These are phyloP conservation scores for Atractosteus spatula DNA, from an alignment of 2,113 vertebrate genomes.

Conservation along the genomic window DNA sequence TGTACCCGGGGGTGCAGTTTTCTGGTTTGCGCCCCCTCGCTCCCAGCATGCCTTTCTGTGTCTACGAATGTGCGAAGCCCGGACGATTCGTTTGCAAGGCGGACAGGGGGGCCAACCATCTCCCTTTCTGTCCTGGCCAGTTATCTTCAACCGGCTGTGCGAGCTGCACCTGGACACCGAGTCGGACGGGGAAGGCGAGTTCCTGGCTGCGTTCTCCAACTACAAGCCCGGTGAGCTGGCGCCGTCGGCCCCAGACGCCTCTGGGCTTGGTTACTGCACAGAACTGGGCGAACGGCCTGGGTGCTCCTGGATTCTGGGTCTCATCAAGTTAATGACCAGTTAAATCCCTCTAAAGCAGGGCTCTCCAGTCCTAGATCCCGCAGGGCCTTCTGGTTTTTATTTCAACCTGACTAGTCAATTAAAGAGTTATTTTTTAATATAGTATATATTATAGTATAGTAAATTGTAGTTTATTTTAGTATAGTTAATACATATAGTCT, in stretches of 20 bases:
- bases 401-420: too few species aligned
- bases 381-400: neutral
- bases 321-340: too few species aligned
- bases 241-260: too few species aligned
- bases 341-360: too few species aligned
- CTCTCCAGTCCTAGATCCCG: neutral
- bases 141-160: conserved; percentile 67
- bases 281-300: too few species aligned
- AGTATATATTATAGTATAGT: neutral
- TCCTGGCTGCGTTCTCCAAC: conserved; percentile 57
- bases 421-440: too few species aligned
- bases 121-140: conserved; percentile 40
- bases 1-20: neutral
- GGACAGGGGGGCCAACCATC: neutral
- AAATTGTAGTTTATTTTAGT: neutral
- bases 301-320: too few species aligned
- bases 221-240: conserved; percentile 65
- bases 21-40: neutral
- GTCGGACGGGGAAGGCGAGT: conserved; percentile 68
- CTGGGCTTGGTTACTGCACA: too few species aligned
- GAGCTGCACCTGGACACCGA: conserved; percentile 74
- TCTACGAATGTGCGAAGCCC: neutral
- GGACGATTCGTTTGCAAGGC: too few species aligned
- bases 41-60: neutral
- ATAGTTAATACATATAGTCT: neutral